Evolutionary conservation across 2,888 invertebrate species (phyloP).

Genomic region (Rhagonycha lutea): DNA sequence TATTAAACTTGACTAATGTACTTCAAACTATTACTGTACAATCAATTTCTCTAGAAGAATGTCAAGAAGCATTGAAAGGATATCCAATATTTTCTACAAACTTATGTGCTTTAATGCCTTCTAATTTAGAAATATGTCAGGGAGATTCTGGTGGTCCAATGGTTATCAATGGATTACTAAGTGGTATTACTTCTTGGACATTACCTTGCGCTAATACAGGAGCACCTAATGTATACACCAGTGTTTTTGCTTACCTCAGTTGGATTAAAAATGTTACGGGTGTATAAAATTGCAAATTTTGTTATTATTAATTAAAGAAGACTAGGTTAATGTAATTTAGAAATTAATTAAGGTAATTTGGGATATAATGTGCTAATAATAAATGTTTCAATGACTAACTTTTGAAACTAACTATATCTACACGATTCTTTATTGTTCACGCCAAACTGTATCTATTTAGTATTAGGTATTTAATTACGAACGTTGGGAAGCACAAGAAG

Average conservation of each 20-base stretch:
- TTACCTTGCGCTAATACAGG: slow-evolving; percentile 1
- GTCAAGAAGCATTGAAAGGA: neutral
- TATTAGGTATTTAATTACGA: too few relatives aligned
- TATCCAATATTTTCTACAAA: neutral
- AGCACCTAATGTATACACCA: neutral
- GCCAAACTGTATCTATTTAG: too few relatives aligned
- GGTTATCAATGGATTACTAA: neutral
- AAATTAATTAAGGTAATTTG: too few relatives aligned
- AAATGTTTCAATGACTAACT: too few relatives aligned
- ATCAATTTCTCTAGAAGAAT: neutral
- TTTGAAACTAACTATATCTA: too few relatives aligned
- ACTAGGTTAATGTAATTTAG: too few relatives aligned
- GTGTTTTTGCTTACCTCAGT: neutral
- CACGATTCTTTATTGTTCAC: too few relatives aligned
- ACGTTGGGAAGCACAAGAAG: too few relatives aligned
- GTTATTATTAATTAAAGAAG: too few relatives aligned
- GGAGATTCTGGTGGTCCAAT: slow-evolving; percentile 10
- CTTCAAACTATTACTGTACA: neutral
- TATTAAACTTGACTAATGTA: too few relatives aligned
- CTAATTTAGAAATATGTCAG: neutral
- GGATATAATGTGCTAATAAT: too few relatives aligned
- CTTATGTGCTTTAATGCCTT: neutral
- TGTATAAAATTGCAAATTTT: too few relatives aligned
- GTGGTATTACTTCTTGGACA: neutral
- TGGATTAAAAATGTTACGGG: neutral